These are phyloP conservation scores for Chamaea fasciata DNA, from an alignment of 2,113 vertebrate species.

Conservation along the genomic window DNA sequence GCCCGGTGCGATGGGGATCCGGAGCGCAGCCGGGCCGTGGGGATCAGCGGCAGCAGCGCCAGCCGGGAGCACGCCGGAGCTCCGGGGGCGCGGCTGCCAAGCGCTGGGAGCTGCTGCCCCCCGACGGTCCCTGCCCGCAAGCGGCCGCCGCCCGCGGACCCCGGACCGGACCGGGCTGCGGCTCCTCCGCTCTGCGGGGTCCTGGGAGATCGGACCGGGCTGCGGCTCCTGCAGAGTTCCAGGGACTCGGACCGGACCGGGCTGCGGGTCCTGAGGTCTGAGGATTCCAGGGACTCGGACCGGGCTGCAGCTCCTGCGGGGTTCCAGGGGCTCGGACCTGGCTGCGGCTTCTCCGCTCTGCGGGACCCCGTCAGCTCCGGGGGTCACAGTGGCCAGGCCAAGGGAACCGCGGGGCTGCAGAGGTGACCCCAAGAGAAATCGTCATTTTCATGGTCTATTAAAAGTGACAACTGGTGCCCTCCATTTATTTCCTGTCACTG, in stretches of 20 bases:
- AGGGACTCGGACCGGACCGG: neutral
- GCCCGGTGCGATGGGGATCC: neutral
- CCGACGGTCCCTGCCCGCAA: neutral
- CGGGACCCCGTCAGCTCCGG: neutral
- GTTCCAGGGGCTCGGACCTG: neutral
- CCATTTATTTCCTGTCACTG: slow-evolving; percentile 18
- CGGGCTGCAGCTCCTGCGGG: neutral
- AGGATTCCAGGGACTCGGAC: neutral
- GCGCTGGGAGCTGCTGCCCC: slow-evolving; percentile 35
- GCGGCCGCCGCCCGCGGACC: neutral
- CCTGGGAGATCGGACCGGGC: neutral
- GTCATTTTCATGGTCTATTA: neutral
- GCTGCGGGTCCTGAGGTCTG: too few relatives aligned
- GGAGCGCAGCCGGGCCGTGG: neutral
- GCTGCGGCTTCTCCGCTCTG: too few relatives aligned
- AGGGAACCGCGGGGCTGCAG: neutral
- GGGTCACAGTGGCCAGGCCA: neutral
- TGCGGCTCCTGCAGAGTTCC: too few relatives aligned
- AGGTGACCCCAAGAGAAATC: neutral
- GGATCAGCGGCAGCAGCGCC: neutral
- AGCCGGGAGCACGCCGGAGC: neutral
- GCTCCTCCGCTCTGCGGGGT: neutral
- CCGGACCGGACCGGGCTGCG: neutral
- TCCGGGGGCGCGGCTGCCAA: neutral
- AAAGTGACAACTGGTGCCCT: neutral